Conservation (phyloP, 2,888 invertebrate species). For the Leptarthrus brevirostris region DNA sequence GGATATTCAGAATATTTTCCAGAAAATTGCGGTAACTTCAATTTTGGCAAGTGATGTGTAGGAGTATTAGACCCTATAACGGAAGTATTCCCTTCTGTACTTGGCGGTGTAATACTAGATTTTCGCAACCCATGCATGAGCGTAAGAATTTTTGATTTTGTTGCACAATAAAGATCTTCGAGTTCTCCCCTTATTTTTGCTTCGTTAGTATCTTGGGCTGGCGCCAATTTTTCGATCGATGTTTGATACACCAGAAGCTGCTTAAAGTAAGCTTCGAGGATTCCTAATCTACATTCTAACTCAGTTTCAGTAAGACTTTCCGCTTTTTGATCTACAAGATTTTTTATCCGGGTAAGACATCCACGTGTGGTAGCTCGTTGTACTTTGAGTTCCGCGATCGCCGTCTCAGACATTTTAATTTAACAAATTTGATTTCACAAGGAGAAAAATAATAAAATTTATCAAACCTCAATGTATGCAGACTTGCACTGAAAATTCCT, state of each 20-base stretch:
- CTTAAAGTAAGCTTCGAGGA: constrained; percentile 54
- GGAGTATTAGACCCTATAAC: constrained; percentile 24
- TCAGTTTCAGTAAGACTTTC: too few relatives aligned
- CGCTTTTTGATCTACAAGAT: too few relatives aligned
- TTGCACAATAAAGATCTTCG: constrained; percentile 49
- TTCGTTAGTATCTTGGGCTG: constrained; percentile 19
- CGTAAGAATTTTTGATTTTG: too few relatives aligned
- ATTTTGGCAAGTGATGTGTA: neutral
- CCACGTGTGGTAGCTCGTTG: too few relatives aligned
- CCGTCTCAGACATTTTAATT: too few relatives aligned
- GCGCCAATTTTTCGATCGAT: constrained; percentile 50
- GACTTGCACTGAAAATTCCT: too few relatives aligned
- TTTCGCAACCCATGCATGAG: constrained; percentile 34
- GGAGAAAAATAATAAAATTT: too few relatives aligned
- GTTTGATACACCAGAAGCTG: constrained; percentile 50
- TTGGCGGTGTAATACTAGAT: constrained; percentile 40
- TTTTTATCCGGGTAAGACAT: constrained; percentile 51
- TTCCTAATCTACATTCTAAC: constrained; percentile 54
- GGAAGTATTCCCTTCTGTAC: constrained; percentile 17
- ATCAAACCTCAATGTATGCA: too few relatives aligned
- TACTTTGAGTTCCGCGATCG: too few relatives aligned
- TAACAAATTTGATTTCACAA: too few relatives aligned
- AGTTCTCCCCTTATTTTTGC: constrained; percentile 42
- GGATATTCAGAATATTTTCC: neutral
- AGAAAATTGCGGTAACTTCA: neutral